Base-by-base conservation (phyloP, 2,888 invertebrate species). In the Andrena trimmerana region DNA sequence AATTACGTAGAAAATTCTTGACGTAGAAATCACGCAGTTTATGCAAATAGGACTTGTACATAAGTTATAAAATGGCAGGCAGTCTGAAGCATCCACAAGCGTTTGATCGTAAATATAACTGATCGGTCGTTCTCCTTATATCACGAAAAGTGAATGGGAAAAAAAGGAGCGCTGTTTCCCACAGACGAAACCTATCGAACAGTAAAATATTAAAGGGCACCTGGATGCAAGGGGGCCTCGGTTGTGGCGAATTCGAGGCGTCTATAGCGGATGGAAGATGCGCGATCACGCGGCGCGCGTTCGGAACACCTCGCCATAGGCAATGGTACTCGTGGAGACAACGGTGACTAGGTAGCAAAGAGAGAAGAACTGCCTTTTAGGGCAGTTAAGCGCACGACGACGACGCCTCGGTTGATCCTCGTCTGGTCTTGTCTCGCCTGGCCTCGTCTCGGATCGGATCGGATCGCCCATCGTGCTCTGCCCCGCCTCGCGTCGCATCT, bases 281-380 rank as follows among this genome's bases (percentile, higher is more conserved):
- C 48, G 54, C 36, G 70, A 33, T 69, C 50, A 31, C 59, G 50
- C 50, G 66, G 77, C 57, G 71, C 67, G 72, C 76, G 69, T 82
- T 77, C 75, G 68, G 78, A 71, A 83, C 78, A 83, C 66, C 75
- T 86, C 79, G 65, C 71, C 42, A 59, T 78, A 36, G 77, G 76
- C 72, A 82, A 68, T 62, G 75, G 54, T 79, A 89, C 85, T 90
- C 84, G 81, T 78, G 86, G 85, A 90, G 88, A 89, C 89, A 90
- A 90, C 88, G 88, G 90, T 87, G 89, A 89, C 86, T 89, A 90
- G 89, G 79, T 83, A 86, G 87, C 89, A 77, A 83, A 79, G 84
- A 88, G 82, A 82, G 89, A 78, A 83, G 84, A 81, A 91, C 91
- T 90, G 90, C 92, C 93, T 92, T 93, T 92, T 93, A 93, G 91